A percentile compares a stretch with the other conserved stretches of the same genome.
phyloP scores from a whole-genome alignment of 2,888 invertebrate genomes.

The Drosophila mayaguana region DNA sequence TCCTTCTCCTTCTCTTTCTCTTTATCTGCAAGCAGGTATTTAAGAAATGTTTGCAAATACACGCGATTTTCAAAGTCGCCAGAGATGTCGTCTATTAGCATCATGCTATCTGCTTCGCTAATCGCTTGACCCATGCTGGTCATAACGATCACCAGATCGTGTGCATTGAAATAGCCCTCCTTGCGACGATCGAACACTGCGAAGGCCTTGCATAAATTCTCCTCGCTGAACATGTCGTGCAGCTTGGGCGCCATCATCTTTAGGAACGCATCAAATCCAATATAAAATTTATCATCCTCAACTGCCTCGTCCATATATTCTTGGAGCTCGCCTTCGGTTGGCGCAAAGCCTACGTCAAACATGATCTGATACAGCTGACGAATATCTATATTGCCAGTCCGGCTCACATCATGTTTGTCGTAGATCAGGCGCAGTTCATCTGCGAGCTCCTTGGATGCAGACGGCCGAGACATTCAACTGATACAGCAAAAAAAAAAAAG shows the following conservation, averaged over 20 bases:
- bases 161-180: constrained; percentile 98
- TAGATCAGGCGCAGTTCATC: constrained; percentile 99
- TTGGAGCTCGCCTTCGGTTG: constrained; percentile 99
- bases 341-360: constrained; percentile 98
- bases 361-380: constrained; percentile 99
- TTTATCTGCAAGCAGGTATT: constrained; percentile 26
- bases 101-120: constrained; percentile 98
- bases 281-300: constrained; percentile 89
- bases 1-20: too few relatives aligned
- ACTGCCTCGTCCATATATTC: constrained; percentile 99
- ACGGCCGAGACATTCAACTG: neutral
- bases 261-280: constrained; percentile 98
- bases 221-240: constrained; percentile 98
- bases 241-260: constrained; percentile 99
- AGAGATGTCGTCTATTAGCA: constrained; percentile 98
- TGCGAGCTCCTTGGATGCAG: constrained; percentile 90
- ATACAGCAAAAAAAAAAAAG: neutral
- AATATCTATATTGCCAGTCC: constrained; percentile 98
- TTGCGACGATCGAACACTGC: constrained; percentile 95
- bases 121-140: constrained; percentile 98
- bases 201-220: constrained; percentile 91
- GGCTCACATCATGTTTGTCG: constrained; percentile 98
- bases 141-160: constrained; percentile 98
- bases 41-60: constrained; percentile 89
- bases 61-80: constrained; percentile 98